Conservation (phyloP, 1,140 invertebrate species). For the Euwallacea fornicatus region DNA sequence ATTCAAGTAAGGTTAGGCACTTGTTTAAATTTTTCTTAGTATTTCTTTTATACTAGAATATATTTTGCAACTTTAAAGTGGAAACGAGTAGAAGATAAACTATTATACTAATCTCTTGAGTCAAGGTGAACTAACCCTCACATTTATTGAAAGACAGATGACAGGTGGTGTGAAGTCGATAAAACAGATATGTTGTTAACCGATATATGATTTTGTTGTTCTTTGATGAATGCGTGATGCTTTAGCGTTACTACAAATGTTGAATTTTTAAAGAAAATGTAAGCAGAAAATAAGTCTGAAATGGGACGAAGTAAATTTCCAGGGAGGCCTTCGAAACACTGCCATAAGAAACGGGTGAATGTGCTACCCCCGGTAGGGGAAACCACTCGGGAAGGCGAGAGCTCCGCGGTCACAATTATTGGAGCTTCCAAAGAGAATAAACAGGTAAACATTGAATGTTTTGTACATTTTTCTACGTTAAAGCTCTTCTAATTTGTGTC, state of each 20-base stretch:
- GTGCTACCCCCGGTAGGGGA: constrained; percentile 65
- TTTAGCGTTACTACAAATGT: constrained; percentile 25
- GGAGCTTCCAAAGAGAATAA: constrained; percentile 57
- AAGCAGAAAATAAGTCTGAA: constrained; percentile 44
- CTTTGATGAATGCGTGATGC: constrained; percentile 35
- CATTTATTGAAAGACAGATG: background rate
- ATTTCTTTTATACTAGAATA: too few relatives aligned
- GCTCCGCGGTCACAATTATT: constrained; percentile 54
- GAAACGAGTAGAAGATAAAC: too few relatives aligned
- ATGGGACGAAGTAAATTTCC: constrained; percentile 76
- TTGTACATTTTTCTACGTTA: constrained; percentile 5
- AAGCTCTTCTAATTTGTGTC: background rate
- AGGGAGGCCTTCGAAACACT: constrained; percentile 80
- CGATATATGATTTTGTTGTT: constrained; percentile 38
- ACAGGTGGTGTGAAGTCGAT: constrained; percentile 2
- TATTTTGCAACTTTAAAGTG: too few relatives aligned
- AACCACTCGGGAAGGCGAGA: constrained; percentile 52
- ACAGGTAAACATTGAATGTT: constrained; percentile 51
- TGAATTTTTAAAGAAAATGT: constrained; percentile 36
- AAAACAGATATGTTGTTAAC: constrained; percentile 12
- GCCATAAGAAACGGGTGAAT: constrained; percentile 78
- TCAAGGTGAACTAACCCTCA: too few relatives aligned
- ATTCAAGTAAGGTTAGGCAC: too few relatives aligned
- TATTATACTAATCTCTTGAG: too few relatives aligned
- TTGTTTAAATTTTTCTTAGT: too few relatives aligned